phyloP scores from a whole-genome alignment of 1,140 invertebrate genomes.

The Ylistrum balloti region DNA sequence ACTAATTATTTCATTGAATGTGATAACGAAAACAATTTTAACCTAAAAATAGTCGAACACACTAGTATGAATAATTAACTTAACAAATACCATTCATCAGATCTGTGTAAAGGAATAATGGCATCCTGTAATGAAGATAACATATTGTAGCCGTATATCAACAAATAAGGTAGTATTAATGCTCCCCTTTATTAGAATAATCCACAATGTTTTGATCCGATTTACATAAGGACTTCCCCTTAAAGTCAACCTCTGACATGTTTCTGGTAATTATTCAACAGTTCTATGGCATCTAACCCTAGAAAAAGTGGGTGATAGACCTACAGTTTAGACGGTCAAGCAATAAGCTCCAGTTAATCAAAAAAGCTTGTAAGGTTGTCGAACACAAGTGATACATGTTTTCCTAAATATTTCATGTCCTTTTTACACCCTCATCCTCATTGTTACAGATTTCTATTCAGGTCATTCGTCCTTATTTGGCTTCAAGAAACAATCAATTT shows the following conservation, averaged over 20 bases:
- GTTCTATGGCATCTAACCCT: not conserved
- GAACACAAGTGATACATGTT: not conserved
- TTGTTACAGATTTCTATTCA: not conserved
- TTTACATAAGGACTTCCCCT: not conserved
- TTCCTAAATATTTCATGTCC: not conserved
- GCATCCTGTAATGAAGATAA: not conserved
- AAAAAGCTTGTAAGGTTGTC: not conserved
- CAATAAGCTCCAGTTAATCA: constrained; percentile 1
- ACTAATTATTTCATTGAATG: no score
- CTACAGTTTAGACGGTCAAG: not conserved
- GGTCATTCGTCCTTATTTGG: not conserved
- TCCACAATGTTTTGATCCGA: not conserved
- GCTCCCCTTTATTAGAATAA: not conserved
- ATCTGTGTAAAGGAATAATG: not conserved
- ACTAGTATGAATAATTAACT: no score
- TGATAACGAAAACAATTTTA: no score
- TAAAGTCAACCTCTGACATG: not conserved
- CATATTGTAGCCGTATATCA: not conserved
- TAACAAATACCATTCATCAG: not conserved
- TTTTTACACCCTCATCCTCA: not conserved
- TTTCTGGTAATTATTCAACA: not conserved
- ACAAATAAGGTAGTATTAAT: not conserved
- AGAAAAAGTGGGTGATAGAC: not conserved
- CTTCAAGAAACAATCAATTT: not conserved
- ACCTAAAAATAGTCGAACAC: no score